Base-by-base conservation (phyloP, 2,797 vertebrate species). In the Mus caroli region DNA sequence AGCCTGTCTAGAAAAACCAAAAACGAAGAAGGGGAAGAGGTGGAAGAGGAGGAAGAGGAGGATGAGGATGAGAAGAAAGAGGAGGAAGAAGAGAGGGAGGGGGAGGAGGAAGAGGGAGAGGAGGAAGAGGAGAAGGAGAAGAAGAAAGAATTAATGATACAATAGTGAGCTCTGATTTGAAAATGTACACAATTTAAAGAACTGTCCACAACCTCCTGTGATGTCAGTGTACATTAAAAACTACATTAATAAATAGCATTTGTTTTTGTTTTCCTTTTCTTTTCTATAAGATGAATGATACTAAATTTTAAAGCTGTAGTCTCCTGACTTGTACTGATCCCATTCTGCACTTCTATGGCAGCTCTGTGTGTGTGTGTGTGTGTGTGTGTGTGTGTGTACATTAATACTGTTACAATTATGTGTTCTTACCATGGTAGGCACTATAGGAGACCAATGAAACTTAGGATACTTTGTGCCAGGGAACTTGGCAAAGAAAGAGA, bases 101-200 rank as follows among this genome's bases (percentile, higher is more conserved):
- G 22, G 20, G 20, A 58, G 2, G 7, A 58, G 7, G 20, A 58
- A 20, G 20, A 26, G 8, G 6, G 10, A 11, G 2, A 26, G 26
- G 5, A 11, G 3, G 26, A 62, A 8, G 10, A 62, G 9, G 9
- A 26, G 22, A 9, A 62, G 24, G 9, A 60, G 8, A 4, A 62
- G 12, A 4, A 14, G 12, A 26, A 64, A 20, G 62, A 31, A 64
- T 83, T 67, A 92, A 67, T 90, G 86, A 83, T 58, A 84, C 40
- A 56, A 82, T 64, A 60, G 58, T 90, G 76, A 89, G 6, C n/a
- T 73, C 26, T 83, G 40, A 17, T 80, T 93, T 56, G 82, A 93
- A 90, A 58, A 75, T 19, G 17, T 50, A 10, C 3, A 54, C 34
- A 78, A 54, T 92, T 85, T 88, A 34, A 92, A 88, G 83, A 89